phyloP scores from a whole-genome alignment of 2,113 vertebrate species.

The Eptatretus burgeri region DNA sequence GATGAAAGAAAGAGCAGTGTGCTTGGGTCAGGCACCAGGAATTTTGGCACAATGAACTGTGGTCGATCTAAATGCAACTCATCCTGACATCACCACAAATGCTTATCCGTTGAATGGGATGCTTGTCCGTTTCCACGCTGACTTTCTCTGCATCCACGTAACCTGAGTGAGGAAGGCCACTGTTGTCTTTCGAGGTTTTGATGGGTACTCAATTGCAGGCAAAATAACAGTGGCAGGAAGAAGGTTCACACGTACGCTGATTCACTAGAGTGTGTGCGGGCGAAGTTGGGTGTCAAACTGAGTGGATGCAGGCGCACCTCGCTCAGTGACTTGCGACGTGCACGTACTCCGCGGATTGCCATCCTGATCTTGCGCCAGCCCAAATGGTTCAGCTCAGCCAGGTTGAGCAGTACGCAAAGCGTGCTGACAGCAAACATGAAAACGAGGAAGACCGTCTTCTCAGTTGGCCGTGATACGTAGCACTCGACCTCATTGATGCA shows the following conservation, averaged over 20 bases:
- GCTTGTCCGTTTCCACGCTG: no score
- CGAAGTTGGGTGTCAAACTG: constrained; percentile 18
- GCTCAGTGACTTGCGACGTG: constrained; percentile 32
- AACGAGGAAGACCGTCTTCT: constrained; percentile 47
- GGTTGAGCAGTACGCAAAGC: constrained; percentile 47
- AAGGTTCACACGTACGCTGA: constrained; percentile 32
- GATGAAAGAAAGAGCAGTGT: no score
- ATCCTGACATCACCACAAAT: no score
- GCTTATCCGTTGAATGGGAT: no score
- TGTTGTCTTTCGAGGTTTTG: no score
- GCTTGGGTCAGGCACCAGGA: no score
- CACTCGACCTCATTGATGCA: constrained; percentile 59
- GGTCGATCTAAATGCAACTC: no score
- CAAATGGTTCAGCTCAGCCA: constrained; percentile 57
- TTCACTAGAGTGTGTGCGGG: constrained; percentile 44
- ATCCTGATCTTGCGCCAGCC: constrained; percentile 50
- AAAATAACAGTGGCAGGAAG: no score
- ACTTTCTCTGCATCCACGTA: no score
- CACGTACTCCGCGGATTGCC: constrained; percentile 33
- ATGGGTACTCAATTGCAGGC: no score
- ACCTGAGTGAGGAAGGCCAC: no score
- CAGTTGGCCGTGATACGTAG: constrained; percentile 47
- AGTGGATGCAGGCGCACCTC: constrained; percentile 29
- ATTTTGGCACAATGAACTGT: no score
- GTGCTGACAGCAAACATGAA: constrained; percentile 77